Percentiles rank a stretch among this genome's conserved stretches.
These are phyloP conservation scores for Callyntrura sp. DNA, from an alignment of 2,888 invertebrate genomes.

Conservation along the genomic window DNA sequence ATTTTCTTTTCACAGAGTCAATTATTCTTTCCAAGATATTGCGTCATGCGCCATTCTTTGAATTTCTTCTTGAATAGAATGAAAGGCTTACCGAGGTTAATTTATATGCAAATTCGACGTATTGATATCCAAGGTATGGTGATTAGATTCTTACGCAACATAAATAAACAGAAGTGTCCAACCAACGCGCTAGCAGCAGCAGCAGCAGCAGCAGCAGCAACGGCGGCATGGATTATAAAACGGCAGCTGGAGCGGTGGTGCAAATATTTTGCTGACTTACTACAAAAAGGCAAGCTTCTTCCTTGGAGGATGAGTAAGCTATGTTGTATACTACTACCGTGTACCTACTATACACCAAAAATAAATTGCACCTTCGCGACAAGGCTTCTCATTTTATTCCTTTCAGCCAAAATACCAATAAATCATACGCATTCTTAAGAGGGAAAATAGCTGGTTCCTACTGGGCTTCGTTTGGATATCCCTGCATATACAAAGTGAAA, in stretches of 20 bases:
- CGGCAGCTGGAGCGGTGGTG: no score
- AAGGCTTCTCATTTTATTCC: slow-evolving; percentile 8
- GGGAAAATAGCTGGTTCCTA: neutral
- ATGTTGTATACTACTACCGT: no score
- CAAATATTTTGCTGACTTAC: neutral
- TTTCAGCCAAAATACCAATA: slow-evolving; percentile 3
- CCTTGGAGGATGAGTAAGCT: neutral
- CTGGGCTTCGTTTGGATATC: neutral
- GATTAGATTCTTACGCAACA: slow-evolving; percentile 45
- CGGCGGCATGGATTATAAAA: no score
- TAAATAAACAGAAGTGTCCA: slow-evolving; percentile 21
- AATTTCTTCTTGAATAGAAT: slow-evolving; percentile 2
- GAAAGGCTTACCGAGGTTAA: neutral
- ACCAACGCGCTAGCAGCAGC: neutral
- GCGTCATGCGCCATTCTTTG: neutral
- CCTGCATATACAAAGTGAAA: neutral
- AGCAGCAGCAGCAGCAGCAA: neutral
- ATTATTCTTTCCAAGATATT: slow-evolving; percentile 14
- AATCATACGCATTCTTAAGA: neutral
- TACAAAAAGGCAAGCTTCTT: neutral
- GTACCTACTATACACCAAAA: neutral
- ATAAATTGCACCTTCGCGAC: neutral
- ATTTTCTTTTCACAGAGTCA: neutral
- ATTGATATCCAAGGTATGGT: neutral
- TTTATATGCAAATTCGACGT: slow-evolving; percentile 48